Evolutionary conservation across 2,113 vertebrate species (phyloP).

Genomic region (Uria aalge): DNA sequence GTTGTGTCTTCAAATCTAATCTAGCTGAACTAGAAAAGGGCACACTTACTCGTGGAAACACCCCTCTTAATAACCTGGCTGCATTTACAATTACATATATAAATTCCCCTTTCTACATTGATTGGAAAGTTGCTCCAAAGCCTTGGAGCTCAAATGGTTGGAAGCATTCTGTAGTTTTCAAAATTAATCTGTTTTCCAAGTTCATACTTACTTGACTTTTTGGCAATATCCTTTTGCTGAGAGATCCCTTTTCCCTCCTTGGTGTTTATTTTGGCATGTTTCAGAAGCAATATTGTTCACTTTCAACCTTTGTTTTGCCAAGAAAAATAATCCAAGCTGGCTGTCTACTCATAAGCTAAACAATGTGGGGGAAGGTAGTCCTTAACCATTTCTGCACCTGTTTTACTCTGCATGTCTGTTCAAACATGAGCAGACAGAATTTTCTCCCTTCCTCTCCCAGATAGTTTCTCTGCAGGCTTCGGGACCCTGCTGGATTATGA

Average conservation of each 20-base stretch:
- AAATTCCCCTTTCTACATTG: not conserved
- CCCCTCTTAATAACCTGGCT: not conserved
- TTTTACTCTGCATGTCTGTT: not conserved
- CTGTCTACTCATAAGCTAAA: not conserved
- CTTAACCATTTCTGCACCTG: not conserved
- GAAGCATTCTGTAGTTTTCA: not conserved
- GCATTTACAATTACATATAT: not conserved
- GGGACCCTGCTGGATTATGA: not conserved
- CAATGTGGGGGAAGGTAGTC: not conserved
- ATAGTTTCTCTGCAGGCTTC: not conserved
- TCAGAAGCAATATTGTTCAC: not conserved
- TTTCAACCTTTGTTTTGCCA: slow-evolving; percentile 28
- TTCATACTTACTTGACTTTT: not conserved
- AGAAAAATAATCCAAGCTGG: slow-evolving; percentile 1
- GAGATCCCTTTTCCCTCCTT: not conserved
- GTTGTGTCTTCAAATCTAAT: not conserved
- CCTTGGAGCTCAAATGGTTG: not conserved
- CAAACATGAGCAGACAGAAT: not conserved
- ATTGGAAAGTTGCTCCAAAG: not conserved
- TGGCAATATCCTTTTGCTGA: not conserved
- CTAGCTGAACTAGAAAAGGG: not conserved
- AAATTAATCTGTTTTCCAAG: not conserved
- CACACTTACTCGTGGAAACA: not conserved
- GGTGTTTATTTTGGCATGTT: slow-evolving; percentile 29
- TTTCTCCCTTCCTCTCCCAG: not conserved